phyloP scores from a whole-genome alignment of 2,888 invertebrate species.

The Hetaerina titia region DNA sequence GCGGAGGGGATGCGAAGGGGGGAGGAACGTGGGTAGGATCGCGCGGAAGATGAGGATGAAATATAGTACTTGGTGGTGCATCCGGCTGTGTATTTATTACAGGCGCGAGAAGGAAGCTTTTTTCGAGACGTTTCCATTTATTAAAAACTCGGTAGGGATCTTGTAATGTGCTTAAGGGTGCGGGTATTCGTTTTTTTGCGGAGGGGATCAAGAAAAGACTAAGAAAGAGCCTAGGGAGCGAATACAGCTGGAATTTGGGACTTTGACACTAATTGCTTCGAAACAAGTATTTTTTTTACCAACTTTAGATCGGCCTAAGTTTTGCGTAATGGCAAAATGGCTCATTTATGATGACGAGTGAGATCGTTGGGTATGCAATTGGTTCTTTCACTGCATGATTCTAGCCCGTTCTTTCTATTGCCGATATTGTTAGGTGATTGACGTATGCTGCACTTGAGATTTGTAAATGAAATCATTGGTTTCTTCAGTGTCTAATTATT shows the following conservation, averaged over 20 bases:
- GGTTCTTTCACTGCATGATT: too few species aligned
- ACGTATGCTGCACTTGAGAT: not conserved
- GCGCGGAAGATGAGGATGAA: conserved; percentile 39
- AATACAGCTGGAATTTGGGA: not conserved
- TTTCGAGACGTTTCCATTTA: not conserved
- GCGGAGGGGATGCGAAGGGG: not conserved
- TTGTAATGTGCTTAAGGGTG: conserved; percentile 34
- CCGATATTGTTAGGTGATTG: not conserved
- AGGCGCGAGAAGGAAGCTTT: conserved; percentile 30
- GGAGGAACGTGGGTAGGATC: conserved; percentile 20
- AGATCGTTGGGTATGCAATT: too few species aligned
- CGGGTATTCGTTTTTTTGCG: not conserved
- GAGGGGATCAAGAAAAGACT: conserved; percentile 37
- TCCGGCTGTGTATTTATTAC: conserved; percentile 44
- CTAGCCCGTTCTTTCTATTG: not conserved
- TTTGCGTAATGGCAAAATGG: not conserved
- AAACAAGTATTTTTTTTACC: not conserved
- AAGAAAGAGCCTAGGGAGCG: not conserved
- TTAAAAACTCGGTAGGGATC: conserved; percentile 46
- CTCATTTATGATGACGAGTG: too few species aligned
- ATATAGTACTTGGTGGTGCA: conserved; percentile 39
- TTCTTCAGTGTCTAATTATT: too few species aligned
- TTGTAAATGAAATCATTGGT: too few species aligned
- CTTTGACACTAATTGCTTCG: conserved; percentile 44
- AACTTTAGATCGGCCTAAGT: not conserved